Base-by-base conservation (phyloP, 1,140 invertebrate genomes). In the Anthonomus grandis region DNA sequence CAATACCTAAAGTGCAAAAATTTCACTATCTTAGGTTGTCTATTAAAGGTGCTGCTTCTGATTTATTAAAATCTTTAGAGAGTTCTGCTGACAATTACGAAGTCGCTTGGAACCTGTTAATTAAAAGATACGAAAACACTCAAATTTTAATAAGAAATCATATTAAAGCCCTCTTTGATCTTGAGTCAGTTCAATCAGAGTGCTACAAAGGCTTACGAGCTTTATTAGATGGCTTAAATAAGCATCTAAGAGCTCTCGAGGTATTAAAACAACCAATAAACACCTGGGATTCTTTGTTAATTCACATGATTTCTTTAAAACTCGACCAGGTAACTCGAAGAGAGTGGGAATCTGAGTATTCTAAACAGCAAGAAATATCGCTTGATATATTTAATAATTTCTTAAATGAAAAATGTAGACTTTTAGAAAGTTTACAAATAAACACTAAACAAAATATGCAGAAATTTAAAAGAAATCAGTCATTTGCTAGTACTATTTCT, bases 81-180 rank as follows among this genome's bases (percentile, higher is more conserved):
- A 58, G 67, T 17, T 58, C 49, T 0, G 57, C 57, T 13, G 38
- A 44, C 9, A 74, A 71, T 64, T 75, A 71, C 50, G 9, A 38
- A 0, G 51, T 57, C n/a, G 72, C 70, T 6, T 71, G 67, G 65
- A 37, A 66, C 4, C 52, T 69, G 17, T 51, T 75, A 6, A 62
- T 57, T 25, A 57, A 72, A 37, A 41, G 64, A 42, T 75, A 64
- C 46, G 62, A 73, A 38, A 69, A 73, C 25, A 60, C 55, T 25
- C 39, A 58, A 12, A 21, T 67, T 31, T 31, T 68, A 9, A 58
- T 68, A 17, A 18, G 59, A 17, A 64, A 52, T 31, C 51, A 64
- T 22, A 24, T 61, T 4, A 57, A 60, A 15, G 41, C 47, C 9
- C 8, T 61, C 22, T 63, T 64, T 54, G 22, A 42, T 10, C 34